Conservation (phyloP, 2,113 vertebrate genomes). For the Nothocercus julius region DNA sequence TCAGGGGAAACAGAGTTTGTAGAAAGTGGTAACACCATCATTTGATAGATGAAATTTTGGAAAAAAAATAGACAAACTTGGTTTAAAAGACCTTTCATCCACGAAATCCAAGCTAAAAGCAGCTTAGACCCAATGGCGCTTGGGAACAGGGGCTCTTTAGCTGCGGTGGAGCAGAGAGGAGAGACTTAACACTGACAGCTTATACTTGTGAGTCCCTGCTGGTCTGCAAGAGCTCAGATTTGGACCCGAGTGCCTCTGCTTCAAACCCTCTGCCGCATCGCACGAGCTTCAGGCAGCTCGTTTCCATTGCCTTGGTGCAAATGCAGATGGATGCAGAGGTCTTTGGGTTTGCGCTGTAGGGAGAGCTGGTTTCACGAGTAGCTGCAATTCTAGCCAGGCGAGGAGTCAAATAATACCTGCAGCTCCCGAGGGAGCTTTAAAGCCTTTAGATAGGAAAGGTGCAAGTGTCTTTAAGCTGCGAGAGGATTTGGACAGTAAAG, state of each 20-base stretch:
- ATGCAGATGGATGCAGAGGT: background rate
- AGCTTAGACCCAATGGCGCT: accelerated
- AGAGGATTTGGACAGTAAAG: accelerated
- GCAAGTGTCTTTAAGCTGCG: background rate
- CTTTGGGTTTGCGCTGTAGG: background rate
- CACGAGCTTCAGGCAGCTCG: background rate
- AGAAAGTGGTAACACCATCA: background rate
- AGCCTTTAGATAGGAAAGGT: background rate
- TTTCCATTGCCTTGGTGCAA: background rate
- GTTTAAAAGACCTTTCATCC: background rate
- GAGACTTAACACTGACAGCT: background rate
- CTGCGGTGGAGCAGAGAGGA: background rate
- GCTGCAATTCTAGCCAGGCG: background rate
- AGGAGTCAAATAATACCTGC: background rate
- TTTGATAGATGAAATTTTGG: background rate
- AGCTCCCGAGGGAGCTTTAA: background rate
- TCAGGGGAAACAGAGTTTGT: background rate
- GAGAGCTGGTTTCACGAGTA: background rate
- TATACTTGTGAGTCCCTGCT: accelerated
- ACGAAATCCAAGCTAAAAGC: background rate
- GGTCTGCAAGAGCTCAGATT: background rate
- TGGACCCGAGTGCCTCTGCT: background rate
- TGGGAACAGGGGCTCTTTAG: background rate
- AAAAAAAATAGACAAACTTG: background rate
- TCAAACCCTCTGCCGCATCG: no score